Conservation (phyloP, 2,113 vertebrate genomes). For the Oreochromis tanganicae region DNA sequence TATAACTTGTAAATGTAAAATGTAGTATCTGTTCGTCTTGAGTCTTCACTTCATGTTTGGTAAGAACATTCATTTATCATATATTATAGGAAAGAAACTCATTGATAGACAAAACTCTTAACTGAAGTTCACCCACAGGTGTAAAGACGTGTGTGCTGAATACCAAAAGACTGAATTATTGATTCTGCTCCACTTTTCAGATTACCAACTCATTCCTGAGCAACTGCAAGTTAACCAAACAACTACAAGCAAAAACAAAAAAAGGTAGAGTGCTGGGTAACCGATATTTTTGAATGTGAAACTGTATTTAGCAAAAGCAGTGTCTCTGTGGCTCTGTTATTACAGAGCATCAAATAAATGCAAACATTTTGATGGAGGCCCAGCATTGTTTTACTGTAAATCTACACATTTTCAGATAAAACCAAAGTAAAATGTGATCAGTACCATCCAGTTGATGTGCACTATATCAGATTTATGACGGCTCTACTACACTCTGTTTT, state of each 20-base stretch:
- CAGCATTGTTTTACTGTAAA: background rate
- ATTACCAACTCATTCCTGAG: background rate
- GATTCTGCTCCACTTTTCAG: background rate
- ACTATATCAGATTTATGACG: background rate
- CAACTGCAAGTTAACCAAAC: background rate
- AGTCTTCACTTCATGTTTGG: background rate
- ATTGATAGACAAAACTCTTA: background rate
- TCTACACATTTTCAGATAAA: background rate
- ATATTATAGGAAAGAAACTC: background rate
- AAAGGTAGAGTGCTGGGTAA: background rate
- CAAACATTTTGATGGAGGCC: background rate
- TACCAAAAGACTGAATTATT: background rate
- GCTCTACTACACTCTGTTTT: background rate
- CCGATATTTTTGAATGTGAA: fast-evolving
- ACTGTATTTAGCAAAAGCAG: background rate
- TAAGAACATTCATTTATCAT: background rate
- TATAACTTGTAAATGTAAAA: fast-evolving
- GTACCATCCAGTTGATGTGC: background rate
- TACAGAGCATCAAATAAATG: background rate
- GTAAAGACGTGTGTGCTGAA: background rate
- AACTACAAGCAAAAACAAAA: background rate
- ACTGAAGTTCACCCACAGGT: background rate
- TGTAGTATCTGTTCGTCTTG: background rate
- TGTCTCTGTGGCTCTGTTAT: background rate
- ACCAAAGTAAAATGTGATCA: background rate